These are phyloP conservation scores for Sebastes flavidus DNA, from an alignment of 2,797 vertebrate species.

Conservation along the genomic window DNA sequence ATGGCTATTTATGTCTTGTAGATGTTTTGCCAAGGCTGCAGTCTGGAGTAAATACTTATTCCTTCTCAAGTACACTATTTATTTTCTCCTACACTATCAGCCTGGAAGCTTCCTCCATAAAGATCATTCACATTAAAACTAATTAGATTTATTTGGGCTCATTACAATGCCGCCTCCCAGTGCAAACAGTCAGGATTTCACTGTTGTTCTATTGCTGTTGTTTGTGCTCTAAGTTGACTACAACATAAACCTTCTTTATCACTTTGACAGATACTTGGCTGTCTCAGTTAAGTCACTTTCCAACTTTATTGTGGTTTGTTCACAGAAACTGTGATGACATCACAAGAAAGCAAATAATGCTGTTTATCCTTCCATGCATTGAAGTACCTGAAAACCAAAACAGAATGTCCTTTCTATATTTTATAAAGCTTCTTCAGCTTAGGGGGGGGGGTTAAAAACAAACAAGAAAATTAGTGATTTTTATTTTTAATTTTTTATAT, in stretches of 20 bases:
- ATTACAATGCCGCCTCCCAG: constrained; percentile 39
- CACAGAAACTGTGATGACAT: neutral
- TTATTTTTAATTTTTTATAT: too few species aligned
- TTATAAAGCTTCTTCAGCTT: neutral
- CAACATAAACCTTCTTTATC: constrained; percentile 25
- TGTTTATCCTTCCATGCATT: neutral
- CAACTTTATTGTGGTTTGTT: neutral
- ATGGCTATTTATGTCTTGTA: constrained; percentile 45
- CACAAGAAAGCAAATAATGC: neutral
- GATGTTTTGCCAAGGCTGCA: constrained; percentile 60
- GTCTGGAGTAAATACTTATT: constrained; percentile 52
- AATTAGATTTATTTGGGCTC: constrained; percentile 75
- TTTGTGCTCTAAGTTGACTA: constrained; percentile 21
- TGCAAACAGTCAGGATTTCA: constrained; percentile 34
- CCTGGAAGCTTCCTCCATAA: constrained; percentile 64
- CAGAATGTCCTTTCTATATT: neutral
- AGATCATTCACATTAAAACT: constrained; percentile 74
- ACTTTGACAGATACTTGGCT: neutral
- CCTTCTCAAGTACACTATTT: constrained; percentile 51
- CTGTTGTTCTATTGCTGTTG: constrained; percentile 9
- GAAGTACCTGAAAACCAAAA: neutral
- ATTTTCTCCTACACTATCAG: constrained; percentile 52
- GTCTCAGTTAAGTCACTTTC: neutral
- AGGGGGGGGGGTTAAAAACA: too few species aligned
- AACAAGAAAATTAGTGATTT: too few species aligned